Evolutionary conservation across 2,888 invertebrate species (phyloP).

Genomic region (Thyatira batis): DNA sequence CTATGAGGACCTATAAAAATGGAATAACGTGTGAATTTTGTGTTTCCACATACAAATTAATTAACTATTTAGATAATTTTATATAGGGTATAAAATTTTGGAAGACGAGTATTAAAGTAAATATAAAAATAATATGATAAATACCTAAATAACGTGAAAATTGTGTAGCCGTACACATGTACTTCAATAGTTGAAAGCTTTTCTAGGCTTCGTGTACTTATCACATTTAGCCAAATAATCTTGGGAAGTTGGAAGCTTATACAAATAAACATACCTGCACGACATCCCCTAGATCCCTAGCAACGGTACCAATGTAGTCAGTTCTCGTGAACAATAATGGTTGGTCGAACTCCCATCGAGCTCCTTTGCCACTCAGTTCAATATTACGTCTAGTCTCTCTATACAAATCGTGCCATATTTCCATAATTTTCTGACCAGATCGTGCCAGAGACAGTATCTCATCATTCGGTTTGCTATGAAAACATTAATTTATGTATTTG

Average conservation of each 20-base stretch:
- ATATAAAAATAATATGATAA: no score
- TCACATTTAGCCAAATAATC: no score
- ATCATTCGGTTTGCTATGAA: slow-evolving; percentile 74
- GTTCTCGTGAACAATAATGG: slow-evolving; percentile 90
- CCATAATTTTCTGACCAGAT: slow-evolving; percentile 86
- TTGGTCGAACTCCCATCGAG: slow-evolving; percentile 96
- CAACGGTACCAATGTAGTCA: slow-evolving; percentile 92
- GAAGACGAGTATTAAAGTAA: no score
- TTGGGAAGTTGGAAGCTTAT: neutral
- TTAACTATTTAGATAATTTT: no score
- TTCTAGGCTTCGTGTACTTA: neutral
- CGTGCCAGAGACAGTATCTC: slow-evolving; percentile 78
- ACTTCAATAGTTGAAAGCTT: neutral
- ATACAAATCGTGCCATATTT: slow-evolving; percentile 89
- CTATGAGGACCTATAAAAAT: slow-evolving; percentile 86
- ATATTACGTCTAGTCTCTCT: slow-evolving; percentile 90
- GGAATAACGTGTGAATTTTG: neutral
- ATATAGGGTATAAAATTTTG: no score
- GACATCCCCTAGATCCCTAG: slow-evolving; percentile 89
- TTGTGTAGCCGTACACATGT: no score
- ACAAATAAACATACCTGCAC: slow-evolving; percentile 81
- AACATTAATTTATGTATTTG: neutral
- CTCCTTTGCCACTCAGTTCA: slow-evolving; percentile 91
- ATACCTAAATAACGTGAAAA: no score
- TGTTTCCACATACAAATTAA: neutral